Conservation (phyloP, 1,140 invertebrate species). For the Nasonia giraulti region DNA sequence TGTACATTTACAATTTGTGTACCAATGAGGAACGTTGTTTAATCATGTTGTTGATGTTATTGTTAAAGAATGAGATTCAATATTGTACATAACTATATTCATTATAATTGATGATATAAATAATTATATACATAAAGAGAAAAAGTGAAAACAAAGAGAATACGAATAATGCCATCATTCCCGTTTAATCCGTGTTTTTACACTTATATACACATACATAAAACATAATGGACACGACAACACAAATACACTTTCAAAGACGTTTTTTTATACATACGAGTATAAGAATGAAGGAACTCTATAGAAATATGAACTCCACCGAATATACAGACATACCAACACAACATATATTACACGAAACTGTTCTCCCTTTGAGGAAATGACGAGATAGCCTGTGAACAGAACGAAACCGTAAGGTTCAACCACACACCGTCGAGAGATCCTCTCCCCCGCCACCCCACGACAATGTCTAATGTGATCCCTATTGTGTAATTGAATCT, state of each 20-base stretch:
- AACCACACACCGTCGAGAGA: slow-evolving; percentile 33
- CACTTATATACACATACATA: neutral
- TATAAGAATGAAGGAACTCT: neutral
- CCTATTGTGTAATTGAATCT: slow-evolving; percentile 64
- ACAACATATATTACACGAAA: neutral
- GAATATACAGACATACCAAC: neutral
- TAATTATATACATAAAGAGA: slow-evolving; percentile 74
- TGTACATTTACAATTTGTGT: slow-evolving; percentile 76
- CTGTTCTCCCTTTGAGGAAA: neutral
- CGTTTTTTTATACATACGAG: slow-evolving; percentile 14
- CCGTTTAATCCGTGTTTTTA: slow-evolving; percentile 22
- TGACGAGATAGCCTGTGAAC: neutral
- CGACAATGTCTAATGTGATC: slow-evolving; percentile 65
- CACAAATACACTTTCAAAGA: slow-evolving; percentile 8
- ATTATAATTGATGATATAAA: slow-evolving; percentile 75
- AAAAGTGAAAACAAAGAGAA: slow-evolving; percentile 31
- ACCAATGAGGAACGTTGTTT: slow-evolving; percentile 75
- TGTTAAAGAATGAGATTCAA: slow-evolving; percentile 76
- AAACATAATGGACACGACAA: neutral
- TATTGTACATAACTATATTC: slow-evolving; percentile 76
- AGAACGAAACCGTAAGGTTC: slow-evolving; percentile 12
- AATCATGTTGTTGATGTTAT: slow-evolving; percentile 76
- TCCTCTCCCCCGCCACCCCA: slow-evolving; percentile 49
- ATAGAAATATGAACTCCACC: neutral
- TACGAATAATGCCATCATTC: slow-evolving; percentile 35